Evolutionary conservation across 1,140 invertebrate species (phyloP).

Genomic region (Eueides isabella): DNA sequence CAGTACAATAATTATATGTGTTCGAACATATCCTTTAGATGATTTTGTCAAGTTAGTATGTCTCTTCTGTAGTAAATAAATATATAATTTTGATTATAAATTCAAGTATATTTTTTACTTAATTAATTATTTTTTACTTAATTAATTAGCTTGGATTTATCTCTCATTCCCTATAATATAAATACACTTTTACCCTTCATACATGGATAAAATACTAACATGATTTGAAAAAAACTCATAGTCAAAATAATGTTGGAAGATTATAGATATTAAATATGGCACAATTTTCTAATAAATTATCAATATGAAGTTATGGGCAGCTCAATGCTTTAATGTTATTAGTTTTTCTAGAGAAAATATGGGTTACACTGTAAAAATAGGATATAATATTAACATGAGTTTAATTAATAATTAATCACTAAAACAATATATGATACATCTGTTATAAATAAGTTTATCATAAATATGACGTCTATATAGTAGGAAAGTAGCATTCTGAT

Average conservation of each 20-base stretch:
- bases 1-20: neutral
- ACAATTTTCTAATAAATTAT: neutral
- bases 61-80: neutral
- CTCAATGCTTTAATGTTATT: neutral
- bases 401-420: constrained; percentile 11
- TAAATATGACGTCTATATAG: constrained; percentile 7
- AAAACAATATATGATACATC: constrained; percentile 7
- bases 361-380: neutral
- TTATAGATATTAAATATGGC: neutral
- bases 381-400: neutral
- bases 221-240: neutral
- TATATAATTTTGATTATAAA: too few species aligned
- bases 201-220: neutral
- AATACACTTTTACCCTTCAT: too few species aligned
- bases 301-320: neutral
- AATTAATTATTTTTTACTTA: too few species aligned
- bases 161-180: too few species aligned
- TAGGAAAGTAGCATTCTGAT: constrained; percentile 25
- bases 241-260: too few species aligned
- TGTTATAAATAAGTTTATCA: constrained; percentile 22
- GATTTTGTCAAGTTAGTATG: neutral
- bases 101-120: too few species aligned
- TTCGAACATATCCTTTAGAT: neutral
- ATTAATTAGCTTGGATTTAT: too few species aligned
- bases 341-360: neutral